Base-by-base conservation (phyloP, 37 sponge, comb jelly and placozoan genomes). In the Theonella swinhoei region DNA sequence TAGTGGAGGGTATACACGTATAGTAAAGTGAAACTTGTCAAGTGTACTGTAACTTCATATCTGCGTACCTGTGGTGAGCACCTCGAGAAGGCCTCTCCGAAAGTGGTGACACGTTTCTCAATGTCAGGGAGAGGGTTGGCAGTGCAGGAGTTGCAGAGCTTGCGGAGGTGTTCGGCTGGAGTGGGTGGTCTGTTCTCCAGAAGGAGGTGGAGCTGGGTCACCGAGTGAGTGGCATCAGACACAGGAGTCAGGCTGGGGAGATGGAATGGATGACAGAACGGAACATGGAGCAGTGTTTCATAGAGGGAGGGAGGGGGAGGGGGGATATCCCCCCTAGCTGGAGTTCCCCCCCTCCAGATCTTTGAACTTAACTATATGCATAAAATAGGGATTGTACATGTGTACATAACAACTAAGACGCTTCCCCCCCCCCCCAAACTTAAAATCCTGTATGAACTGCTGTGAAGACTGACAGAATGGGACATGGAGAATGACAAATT, bases 181-280 rank as follows among this genome's bases (percentile, higher is more conserved):
- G 89, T 75, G 7, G 78, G 77, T 0, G 35, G 70, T 17, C 83
- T 72, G 34, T 70, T 77, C 0, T 76, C 82, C 37, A 95, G 39
- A 65, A 95, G 58, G 1, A 79, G 26, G 34, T 83, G 87, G 20
- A 95, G 88, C 62, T 89, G 90, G 24, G 60, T 61, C 32, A 95
- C 94, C 0, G 94, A 80, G 62, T 92, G 87, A 34, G 94, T 90
- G 37, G 95, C 94, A 40, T 86, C 90, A 0, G 96, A 92, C 23
- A 90, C 90, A 17, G 96, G 96, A 14, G 96, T 95, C 38, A 90
- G 38, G 30, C 68, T 80, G 64, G 64, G 38, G 78, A 39, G 20
- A 64, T 26, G 64, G 64, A 9, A 77, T 23, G 20, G 64, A 31
- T 63, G 64, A n/a, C 22, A 14, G 30, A 62, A 14, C 33, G 30